Evolutionary conservation across 2,113 vertebrate genomes (phyloP).

Genomic region (Cynoglossus semilaevis): DNA sequence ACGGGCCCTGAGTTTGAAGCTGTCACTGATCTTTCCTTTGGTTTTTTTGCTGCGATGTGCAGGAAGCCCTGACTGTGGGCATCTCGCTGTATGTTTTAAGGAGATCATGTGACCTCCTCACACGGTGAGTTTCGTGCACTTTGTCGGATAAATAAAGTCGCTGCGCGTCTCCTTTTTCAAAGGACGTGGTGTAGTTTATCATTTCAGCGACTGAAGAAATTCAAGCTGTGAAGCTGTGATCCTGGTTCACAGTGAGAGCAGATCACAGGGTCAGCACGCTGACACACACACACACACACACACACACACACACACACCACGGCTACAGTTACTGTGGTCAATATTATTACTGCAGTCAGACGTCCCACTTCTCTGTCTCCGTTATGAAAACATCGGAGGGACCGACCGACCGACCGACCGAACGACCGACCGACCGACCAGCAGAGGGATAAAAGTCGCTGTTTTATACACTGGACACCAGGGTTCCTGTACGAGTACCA

Average conservation of each 20-base stretch:
- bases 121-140: neutral
- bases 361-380: constrained; percentile 6
- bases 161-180: constrained; percentile 7
- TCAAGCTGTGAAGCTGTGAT: constrained; percentile 24
- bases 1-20: too few relatives aligned
- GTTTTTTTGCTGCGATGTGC: constrained; percentile 1
- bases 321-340: neutral
- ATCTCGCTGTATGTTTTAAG: neutral
- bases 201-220: constrained; percentile 46
- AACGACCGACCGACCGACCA: too few relatives aligned
- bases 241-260: neutral
- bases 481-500: too few relatives aligned
- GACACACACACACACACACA: too few relatives aligned
- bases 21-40: too few relatives aligned
- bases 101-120: constrained; percentile 4
- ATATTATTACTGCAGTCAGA: constrained; percentile 4
- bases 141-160: neutral
- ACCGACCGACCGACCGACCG: neutral
- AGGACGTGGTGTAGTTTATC: neutral
- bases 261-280: constrained; percentile 14
- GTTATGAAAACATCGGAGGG: constrained; percentile 1
- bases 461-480: too few relatives aligned
- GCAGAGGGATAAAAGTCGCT: too few relatives aligned
- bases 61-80: neutral
- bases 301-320: too few relatives aligned